Conservation (phyloP, 2,113 vertebrate genomes). For the Sitta europaea region DNA sequence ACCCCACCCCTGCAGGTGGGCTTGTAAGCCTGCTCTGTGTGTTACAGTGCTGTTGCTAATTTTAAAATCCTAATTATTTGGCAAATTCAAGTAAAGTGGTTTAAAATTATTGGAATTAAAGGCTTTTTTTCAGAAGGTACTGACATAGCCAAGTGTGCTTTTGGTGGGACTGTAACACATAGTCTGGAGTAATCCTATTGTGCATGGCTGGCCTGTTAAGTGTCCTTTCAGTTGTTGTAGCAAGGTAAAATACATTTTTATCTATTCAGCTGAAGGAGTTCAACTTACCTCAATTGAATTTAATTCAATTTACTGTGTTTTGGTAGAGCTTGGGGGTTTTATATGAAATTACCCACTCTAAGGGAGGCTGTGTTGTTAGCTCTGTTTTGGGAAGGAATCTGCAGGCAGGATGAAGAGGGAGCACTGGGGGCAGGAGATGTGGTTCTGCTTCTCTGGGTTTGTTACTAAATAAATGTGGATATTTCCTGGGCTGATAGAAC, state of each 20-base stretch:
- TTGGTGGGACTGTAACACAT: not conserved
- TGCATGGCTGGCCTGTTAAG: fast-evolving
- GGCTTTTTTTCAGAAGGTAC: fast-evolving
- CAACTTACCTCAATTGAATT: too few species aligned
- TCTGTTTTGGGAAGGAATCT: not conserved
- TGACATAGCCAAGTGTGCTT: not conserved
- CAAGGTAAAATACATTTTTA: not conserved
- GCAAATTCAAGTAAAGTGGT: not conserved
- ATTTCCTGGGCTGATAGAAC: fast-evolving
- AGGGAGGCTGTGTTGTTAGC: not conserved
- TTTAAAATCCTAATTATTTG: not conserved
- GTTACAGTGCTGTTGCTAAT: not conserved
- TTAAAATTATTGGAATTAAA: not conserved
- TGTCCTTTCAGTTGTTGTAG: not conserved
- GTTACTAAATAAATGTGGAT: not conserved
- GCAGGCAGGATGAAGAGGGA: not conserved
- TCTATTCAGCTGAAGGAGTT: not conserved
- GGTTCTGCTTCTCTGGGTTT: not conserved
- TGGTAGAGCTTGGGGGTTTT: not conserved
- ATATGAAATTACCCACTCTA: fast-evolving
- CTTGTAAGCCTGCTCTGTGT: not conserved
- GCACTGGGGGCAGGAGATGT: not conserved
- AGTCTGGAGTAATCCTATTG: fast-evolving
- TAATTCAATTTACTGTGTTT: not conserved
- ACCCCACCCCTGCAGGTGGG: too few species aligned